Conservation (phyloP, 1,140 invertebrate species). For the Dendroctonus valens region DNA sequence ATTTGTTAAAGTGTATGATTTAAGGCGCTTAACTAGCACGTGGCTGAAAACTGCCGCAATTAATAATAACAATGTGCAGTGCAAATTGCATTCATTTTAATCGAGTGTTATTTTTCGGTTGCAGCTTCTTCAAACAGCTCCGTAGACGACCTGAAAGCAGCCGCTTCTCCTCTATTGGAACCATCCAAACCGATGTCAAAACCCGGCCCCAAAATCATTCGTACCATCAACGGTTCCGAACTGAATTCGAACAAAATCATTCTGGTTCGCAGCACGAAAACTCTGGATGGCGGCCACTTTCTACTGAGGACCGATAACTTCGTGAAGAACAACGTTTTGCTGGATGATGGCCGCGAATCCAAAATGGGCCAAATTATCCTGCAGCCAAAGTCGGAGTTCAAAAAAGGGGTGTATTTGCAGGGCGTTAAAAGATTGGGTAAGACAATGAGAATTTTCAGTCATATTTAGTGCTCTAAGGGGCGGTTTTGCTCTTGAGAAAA, state of each 20-base stretch:
- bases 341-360: conserved; percentile 34
- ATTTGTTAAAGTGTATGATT: too few species aligned
- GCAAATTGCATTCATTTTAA: too few species aligned
- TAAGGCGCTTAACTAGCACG: too few species aligned
- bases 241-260: conserved; percentile 47
- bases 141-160: conserved; percentile 18
- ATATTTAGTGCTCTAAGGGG: too few species aligned
- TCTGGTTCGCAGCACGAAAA: conserved; percentile 44
- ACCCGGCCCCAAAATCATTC: conserved; percentile 40
- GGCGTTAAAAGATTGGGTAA: conserved; percentile 45
- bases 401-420: conserved; percentile 46
- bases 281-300: conserved; percentile 44
- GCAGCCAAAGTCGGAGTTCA: conserved; percentile 44
- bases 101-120: conserved; percentile 5
- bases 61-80: too few species aligned
- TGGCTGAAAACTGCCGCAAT: too few species aligned
- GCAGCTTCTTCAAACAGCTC: conserved; percentile 24
- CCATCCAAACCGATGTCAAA: conserved; percentile 39
- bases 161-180: conserved; percentile 8
- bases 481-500: too few species aligned
- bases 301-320: conserved; percentile 43
- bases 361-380: conserved; percentile 46
- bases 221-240: conserved; percentile 38
- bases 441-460: too few species aligned
- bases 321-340: conserved; percentile 37